These are phyloP conservation scores for Mallateleia sp. DNA, from an alignment of 2,888 invertebrate genomes.

Conservation along the genomic window DNA sequence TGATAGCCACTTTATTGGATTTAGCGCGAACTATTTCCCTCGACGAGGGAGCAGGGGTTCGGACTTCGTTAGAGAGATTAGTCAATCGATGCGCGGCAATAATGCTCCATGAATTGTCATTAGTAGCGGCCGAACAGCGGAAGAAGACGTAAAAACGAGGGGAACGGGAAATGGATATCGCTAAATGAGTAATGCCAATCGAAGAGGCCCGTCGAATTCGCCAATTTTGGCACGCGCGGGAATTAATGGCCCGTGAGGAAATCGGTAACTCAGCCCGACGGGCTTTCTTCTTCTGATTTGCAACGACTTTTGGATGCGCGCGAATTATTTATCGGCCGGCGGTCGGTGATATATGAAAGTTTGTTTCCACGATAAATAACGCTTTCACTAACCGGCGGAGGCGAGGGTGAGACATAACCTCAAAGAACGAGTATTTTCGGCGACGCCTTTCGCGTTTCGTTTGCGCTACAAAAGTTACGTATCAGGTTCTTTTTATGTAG, in stretches of 20 bases:
- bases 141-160: constrained; percentile 8
- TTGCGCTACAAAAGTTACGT: too few species aligned
- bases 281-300: constrained; percentile 49
- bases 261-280: constrained; percentile 34
- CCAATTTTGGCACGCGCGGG: not conserved
- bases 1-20: constrained; percentile 75
- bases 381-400: too few species aligned
- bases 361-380: too few species aligned
- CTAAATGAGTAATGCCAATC: constrained; percentile 43
- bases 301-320: constrained; percentile 38
- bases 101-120: constrained; percentile 71
- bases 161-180: constrained; percentile 11
- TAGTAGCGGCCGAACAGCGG: constrained; percentile 34
- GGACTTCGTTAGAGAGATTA: constrained; percentile 73
- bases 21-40: constrained; percentile 72
- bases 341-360: constrained; percentile 10
- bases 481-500: too few species aligned
- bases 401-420: too few species aligned
- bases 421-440: too few species aligned
- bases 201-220: constrained; percentile 7
- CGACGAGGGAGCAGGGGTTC: constrained; percentile 52
- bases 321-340: constrained; percentile 22
- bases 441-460: too few species aligned
- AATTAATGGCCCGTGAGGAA: constrained; percentile 29
- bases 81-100: constrained; percentile 70